Conservation (phyloP, 2,797 vertebrate genomes). For the Trematomus bernacchii region DNA sequence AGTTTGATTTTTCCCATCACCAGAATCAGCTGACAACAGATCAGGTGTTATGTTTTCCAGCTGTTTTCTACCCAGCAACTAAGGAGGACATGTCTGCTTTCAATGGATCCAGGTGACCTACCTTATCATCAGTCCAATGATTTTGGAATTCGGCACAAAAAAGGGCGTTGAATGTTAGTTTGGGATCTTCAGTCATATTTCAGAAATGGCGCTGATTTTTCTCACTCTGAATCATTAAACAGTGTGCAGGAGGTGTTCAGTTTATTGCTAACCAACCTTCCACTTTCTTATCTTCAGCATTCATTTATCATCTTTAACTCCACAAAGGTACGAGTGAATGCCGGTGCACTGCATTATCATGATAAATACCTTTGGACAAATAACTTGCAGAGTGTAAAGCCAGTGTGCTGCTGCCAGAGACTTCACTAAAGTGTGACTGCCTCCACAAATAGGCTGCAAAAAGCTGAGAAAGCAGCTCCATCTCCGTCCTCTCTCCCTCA, state of each 20-base stretch:
- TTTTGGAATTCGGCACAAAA: not conserved
- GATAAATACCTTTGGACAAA: conserved; percentile 18
- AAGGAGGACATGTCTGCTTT: conserved; percentile 68
- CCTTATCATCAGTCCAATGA: not conserved
- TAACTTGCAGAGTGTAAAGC: conserved; percentile 18
- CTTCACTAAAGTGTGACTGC: conserved; percentile 32
- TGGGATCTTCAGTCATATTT: not conserved
- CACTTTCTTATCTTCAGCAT: not conserved
- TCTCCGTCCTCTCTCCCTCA: conserved; percentile 50
- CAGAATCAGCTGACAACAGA: conserved; percentile 38
- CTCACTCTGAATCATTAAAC: not conserved
- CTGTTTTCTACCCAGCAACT: conserved; percentile 27
- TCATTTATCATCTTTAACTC: not conserved
- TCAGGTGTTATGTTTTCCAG: conserved; percentile 42
- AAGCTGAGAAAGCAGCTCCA: conserved; percentile 62
- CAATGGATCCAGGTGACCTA: conserved; percentile 70
- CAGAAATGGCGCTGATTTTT: not conserved
- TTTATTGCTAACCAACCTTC: not conserved
- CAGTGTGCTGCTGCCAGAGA: conserved; percentile 32
- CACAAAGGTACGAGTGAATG: conserved; percentile 3
- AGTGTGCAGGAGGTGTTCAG: not conserved
- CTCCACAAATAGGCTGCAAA: conserved; percentile 46
- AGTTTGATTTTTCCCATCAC: conserved; percentile 14
- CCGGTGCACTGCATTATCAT: conserved; percentile 8
- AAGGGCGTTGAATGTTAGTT: not conserved